Base-by-base conservation (phyloP, 2,113 vertebrate species). In the Zosterops pallidus region DNA sequence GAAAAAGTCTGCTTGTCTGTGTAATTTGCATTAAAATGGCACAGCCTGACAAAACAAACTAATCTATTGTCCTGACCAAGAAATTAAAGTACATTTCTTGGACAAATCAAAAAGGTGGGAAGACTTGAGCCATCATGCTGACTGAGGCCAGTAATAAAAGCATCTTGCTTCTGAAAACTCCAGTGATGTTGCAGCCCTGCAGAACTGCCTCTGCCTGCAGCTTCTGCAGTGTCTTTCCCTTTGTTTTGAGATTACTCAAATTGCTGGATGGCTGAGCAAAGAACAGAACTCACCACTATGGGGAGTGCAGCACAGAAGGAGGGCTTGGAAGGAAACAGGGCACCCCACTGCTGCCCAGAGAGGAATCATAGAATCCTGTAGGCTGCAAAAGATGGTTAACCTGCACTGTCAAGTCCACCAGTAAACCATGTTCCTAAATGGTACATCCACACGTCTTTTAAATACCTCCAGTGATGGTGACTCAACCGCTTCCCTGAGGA, bases 211-310 rank as follows among this genome's bases (percentile, higher is more conserved):
- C 76, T 55, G 39, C 52, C 28, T 41, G 67, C 23, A 15, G 25
- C 9, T 41, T 46, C 18, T 46, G 44, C 44, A 46, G 17, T 2
- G 9, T 23, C 33, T n/a, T 41, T 44, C 20, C 25, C 31, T 50
- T 56, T 6, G 1, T 41, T 68, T 47, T 56, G 77, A n/a, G n/a
- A 21, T 24, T 28, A 12, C 1, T 5, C 25, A 17, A 20, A 76
- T 18, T 52, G 17, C 50, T 60, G 31, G 13, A 29, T 31, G 49
- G 18, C 41, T 52, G 41, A 42, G 14, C 0, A 0, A 90, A 46
- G 59, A 53, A n/a, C 28, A 55, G 33, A 60, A 3, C 3, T 18
- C 24, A 11, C 59, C 17, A 12, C 37, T 7, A 1, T 0, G 0
- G 7, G 14, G 11, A 41, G 4, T 29, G 16, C 28, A n/a, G 64